These are phyloP conservation scores for Neoarius graeffei DNA, from an alignment of 2,113 vertebrate species.

Conservation along the genomic window DNA sequence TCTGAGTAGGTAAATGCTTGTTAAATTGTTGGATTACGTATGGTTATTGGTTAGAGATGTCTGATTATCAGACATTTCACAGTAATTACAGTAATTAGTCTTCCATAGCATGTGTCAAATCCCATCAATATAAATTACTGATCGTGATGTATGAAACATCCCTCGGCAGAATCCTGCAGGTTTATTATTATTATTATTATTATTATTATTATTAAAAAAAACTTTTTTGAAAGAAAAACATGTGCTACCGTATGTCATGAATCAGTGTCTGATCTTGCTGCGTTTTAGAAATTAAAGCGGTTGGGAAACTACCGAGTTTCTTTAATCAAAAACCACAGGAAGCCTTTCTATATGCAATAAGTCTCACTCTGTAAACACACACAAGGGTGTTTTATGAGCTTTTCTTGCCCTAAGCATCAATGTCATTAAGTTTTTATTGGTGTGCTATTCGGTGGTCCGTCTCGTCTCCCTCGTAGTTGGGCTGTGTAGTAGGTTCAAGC, in stretches of 20 bases:
- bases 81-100: not conserved
- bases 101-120: not conserved
- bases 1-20: not conserved
- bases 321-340: slow-evolving; percentile 29
- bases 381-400: slow-evolving; percentile 39
- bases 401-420: slow-evolving; percentile 32
- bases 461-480: slow-evolving; percentile 1
- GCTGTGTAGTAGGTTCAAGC: not conserved
- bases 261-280: not conserved
- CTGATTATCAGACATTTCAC: not conserved
- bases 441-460: slow-evolving; percentile 21
- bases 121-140: not conserved
- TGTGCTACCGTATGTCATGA: not conserved
- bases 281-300: slow-evolving; percentile 11
- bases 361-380: slow-evolving; percentile 23
- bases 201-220: not conserved
- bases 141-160: not conserved
- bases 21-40: not conserved
- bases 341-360: slow-evolving; percentile 22
- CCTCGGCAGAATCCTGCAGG: not conserved
- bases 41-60: not conserved
- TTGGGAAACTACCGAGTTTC: not conserved
- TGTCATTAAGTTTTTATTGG: slow-evolving; percentile 44
- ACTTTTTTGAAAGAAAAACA: not conserved
- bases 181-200: not conserved